Evolutionary conservation across 2,888 invertebrate genomes (phyloP).

Genomic region (Harpalus rufipes): DNA sequence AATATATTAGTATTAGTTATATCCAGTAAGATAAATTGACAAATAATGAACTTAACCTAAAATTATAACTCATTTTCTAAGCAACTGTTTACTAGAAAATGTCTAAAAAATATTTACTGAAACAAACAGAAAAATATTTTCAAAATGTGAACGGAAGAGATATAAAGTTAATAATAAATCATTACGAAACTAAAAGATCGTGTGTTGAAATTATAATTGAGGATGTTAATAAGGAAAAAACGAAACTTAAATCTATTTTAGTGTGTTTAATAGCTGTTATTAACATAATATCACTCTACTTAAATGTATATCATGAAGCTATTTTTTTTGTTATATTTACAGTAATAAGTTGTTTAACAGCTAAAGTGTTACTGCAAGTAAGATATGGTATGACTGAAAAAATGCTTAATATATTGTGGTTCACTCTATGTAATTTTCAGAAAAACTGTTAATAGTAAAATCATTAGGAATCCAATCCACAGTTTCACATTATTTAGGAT

Average conservation of each 20-base stretch:
- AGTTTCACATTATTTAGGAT: constrained; percentile 73
- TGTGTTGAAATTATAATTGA: constrained; percentile 69
- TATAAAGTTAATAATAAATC: constrained; percentile 58
- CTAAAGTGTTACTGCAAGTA: constrained; percentile 71
- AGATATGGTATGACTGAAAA: constrained; percentile 71
- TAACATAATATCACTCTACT: constrained; percentile 67
- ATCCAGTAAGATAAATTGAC: constrained; percentile 12
- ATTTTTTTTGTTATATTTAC: constrained; percentile 67
- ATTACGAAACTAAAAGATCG: constrained; percentile 65
- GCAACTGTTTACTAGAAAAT: constrained; percentile 27
- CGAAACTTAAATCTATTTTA: constrained; percentile 67
- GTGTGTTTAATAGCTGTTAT: constrained; percentile 68
- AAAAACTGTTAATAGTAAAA: constrained; percentile 73
- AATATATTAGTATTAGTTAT: background rate
- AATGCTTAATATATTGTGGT: background rate
- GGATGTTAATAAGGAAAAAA: constrained; percentile 67
- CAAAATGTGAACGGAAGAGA: constrained; percentile 69
- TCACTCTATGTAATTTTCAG: constrained; percentile 70
- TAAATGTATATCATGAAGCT: constrained; percentile 63
- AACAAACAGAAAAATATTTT: constrained; percentile 63
- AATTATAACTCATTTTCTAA: constrained; percentile 46
- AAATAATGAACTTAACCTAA: constrained; percentile 54
- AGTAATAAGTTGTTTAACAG: constrained; percentile 68
- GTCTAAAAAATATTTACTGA: constrained; percentile 53
- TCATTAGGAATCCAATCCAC: constrained; percentile 76